Percentiles rank a stretch among this genome's conserved stretches.
Evolutionary conservation across 2,113 vertebrate species (phyloP).

Genomic region (Clinocottus analis): DNA sequence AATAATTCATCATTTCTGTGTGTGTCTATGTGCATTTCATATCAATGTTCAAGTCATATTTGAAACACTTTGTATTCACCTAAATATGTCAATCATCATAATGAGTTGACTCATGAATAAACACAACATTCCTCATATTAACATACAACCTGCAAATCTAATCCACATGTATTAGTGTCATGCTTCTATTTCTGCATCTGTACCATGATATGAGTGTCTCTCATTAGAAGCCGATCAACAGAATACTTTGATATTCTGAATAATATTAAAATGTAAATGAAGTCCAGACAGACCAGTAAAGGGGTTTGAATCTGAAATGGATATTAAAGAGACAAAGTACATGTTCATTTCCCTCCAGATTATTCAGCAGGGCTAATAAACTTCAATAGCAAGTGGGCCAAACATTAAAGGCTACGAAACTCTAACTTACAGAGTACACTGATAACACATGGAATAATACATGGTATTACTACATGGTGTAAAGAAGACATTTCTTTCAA

Average conservation of each 20-base stretch:
- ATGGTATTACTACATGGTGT: too few species aligned
- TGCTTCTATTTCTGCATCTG: neutral
- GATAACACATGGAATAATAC: too few species aligned
- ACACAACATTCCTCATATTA: neutral
- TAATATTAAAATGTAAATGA: neutral
- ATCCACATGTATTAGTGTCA: neutral
- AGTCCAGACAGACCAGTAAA: too few species aligned
- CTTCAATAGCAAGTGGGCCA: too few species aligned
- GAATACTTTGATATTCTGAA: conserved; percentile 27
- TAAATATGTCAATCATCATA: neutral
- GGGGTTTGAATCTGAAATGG: too few species aligned
- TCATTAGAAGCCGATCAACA: conserved; percentile 23
- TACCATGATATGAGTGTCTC: conserved; percentile 1
- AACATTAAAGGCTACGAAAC: too few species aligned
- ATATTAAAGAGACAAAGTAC: too few species aligned
- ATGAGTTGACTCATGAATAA: neutral
- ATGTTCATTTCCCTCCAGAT: too few species aligned
- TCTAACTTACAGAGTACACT: too few species aligned
- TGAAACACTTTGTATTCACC: neutral
- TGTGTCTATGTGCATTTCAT: neutral
- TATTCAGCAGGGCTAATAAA: too few species aligned
- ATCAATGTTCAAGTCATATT: too few species aligned
- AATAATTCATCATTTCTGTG: neutral
- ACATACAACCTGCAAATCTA: neutral
- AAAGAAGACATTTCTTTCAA: too few species aligned